These are phyloP conservation scores for Pentalonia nigronervosa DNA, from an alignment of 1,140 invertebrate genomes.

Conservation along the genomic window DNA sequence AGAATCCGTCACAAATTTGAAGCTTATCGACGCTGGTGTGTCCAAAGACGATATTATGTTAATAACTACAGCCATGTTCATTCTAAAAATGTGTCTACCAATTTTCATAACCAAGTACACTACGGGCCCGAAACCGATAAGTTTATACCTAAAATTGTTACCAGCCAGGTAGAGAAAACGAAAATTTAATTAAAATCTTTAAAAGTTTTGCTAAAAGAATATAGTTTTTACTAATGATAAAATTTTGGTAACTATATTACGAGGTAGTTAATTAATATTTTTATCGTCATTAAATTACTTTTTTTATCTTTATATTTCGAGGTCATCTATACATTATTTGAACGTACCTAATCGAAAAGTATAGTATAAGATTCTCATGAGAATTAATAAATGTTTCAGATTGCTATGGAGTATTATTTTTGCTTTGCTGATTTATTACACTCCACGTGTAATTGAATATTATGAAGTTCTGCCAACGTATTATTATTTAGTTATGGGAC, in stretches of 20 bases:
- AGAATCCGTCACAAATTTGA: conserved; percentile 83
- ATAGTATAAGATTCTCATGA: background rate
- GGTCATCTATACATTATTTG: background rate
- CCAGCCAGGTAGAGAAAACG: conserved; percentile 74
- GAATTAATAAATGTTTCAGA: conserved; percentile 9
- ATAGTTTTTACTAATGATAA: background rate
- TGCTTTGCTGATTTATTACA: background rate
- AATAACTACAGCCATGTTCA: conserved; percentile 90
- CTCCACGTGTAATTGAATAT: background rate
- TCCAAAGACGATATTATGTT: conserved; percentile 73
- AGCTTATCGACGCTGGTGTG: conserved; percentile 89
- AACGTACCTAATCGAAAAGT: background rate
- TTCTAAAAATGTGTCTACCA: conserved; percentile 93
- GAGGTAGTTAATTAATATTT: background rate
- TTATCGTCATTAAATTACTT: background rate
- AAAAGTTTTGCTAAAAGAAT: background rate
- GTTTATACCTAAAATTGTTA: conserved; percentile 87
- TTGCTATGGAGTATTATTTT: background rate
- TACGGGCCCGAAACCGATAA: conserved; percentile 84
- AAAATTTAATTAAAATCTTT: too few species aligned
- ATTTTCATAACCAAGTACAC: conserved; percentile 88
- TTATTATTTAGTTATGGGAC: background rate
- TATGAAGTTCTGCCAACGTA: background rate
- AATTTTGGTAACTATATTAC: background rate
- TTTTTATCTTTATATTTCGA: background rate